phyloP scores from a whole-genome alignment of 1,140 invertebrate species.

The Drosophila lini region DNA sequence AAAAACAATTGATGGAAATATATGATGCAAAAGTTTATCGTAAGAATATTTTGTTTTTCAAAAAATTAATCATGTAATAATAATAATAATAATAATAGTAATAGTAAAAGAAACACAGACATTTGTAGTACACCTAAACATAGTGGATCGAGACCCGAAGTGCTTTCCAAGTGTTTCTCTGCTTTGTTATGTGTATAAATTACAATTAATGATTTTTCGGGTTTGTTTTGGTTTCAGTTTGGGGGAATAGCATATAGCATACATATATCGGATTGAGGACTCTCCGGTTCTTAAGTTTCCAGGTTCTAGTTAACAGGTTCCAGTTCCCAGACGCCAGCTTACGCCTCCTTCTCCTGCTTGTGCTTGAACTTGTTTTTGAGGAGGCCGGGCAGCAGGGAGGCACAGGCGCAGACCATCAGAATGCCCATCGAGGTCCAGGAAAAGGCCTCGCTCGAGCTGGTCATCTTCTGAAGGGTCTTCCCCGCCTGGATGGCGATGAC shows the following conservation, averaged over 20 bases:
- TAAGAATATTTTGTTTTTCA: constrained; percentile 18
- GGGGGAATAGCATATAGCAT: constrained; percentile 58
- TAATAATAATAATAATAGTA: constrained; percentile 11
- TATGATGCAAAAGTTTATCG: constrained; percentile 61
- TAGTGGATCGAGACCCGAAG: constrained; percentile 42
- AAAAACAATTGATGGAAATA: constrained; percentile 68
- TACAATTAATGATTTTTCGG: constrained; percentile 40
- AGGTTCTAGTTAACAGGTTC: not conserved
- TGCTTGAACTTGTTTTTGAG: constrained; percentile 93
- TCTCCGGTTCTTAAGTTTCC: constrained; percentile 2
- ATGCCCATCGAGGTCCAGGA: constrained; percentile 94
- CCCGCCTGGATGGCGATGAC: constrained; percentile 99
- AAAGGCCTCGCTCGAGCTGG: constrained; percentile 94
- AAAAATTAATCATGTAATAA: constrained; percentile 29
- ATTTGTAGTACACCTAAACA: constrained; percentile 40
- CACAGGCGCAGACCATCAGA: constrained; percentile 90
- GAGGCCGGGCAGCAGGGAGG: constrained; percentile 96
- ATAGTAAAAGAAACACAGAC: constrained; percentile 45
- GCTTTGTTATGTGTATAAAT: constrained; percentile 24
- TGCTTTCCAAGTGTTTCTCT: constrained; percentile 14
- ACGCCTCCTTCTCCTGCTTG: constrained; percentile 90
- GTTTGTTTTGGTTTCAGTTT: constrained; percentile 54
- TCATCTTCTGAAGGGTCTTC: constrained; percentile 96
- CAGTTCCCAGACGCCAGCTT: constrained; percentile 15
- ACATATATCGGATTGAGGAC: constrained; percentile 9